Conservation (phyloP, 2,888 invertebrate species). For the Horisme vitalbata region DNA sequence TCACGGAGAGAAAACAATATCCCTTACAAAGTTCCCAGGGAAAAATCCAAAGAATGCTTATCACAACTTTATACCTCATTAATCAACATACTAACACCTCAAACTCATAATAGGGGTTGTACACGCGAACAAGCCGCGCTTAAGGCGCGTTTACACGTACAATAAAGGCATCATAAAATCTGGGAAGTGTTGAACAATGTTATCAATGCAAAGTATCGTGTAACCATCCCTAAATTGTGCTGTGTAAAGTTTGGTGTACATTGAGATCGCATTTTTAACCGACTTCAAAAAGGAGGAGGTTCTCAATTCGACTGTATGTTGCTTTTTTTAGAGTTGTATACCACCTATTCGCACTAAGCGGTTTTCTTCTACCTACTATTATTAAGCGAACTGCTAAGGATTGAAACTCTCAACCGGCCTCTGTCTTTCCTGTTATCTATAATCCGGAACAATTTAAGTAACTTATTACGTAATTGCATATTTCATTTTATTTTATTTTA, state of each 20-base stretch:
- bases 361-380: no score
- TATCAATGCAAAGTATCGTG: conserved; percentile 72
- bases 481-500: no score
- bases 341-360: no score
- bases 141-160: conserved; percentile 41
- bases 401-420: no score
- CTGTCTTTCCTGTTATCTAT: no score
- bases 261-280: no score
- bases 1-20: background rate
- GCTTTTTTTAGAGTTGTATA: no score
- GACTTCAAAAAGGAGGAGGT: no score
- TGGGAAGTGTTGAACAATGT: conserved; percentile 69
- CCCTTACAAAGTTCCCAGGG: background rate
- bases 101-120: conserved; percentile 30
- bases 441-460: no score
- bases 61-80: conserved; percentile 32
- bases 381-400: no score
- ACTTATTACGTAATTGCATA: no score
- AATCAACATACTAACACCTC: conserved; percentile 31
- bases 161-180: conserved; percentile 65
- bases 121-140: conserved; percentile 30
- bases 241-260: conserved; percentile 38
- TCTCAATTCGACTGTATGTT: no score
- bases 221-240: conserved; percentile 58
- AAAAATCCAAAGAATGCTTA: conserved; percentile 30